phyloP scores from a whole-genome alignment of 2,888 invertebrate genomes.

The Hoplodrina ambigua region DNA sequence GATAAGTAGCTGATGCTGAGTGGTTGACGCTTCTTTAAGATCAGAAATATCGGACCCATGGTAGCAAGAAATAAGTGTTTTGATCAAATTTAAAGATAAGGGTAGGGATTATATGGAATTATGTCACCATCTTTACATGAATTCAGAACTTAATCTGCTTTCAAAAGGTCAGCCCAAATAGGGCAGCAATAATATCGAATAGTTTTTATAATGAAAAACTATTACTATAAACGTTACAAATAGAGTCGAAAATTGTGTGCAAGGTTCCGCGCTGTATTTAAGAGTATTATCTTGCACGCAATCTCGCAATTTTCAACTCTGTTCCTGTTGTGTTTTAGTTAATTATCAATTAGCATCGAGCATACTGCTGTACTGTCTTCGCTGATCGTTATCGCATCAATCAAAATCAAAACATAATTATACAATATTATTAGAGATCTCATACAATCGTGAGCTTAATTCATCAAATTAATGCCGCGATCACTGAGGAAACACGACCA shows the following conservation, averaged over 20 bases:
- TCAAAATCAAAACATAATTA: too few species aligned
- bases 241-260: too few species aligned
- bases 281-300: too few species aligned
- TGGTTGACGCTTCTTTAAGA: conserved; percentile 13
- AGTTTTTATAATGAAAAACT: too few species aligned
- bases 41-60: neutral
- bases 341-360: too few species aligned
- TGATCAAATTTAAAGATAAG: neutral
- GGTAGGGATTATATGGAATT: neutral
- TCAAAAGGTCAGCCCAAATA: neutral
- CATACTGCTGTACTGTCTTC: too few species aligned
- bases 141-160: neutral
- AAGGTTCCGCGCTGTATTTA: too few species aligned
- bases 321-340: too few species aligned
- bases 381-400: too few species aligned
- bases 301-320: too few species aligned
- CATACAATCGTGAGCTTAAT: neutral
- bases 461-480: conserved; percentile 14
- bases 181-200: neutral
- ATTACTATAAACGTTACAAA: too few species aligned
- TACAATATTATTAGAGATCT: neutral
- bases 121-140: neutral
- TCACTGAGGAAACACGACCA: conserved; percentile 15
- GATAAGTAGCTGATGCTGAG: neutral
- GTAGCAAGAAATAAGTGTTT: neutral